Base-by-base conservation (phyloP, 23 tunicate genomes). In the Trididemnum clinides region DNA sequence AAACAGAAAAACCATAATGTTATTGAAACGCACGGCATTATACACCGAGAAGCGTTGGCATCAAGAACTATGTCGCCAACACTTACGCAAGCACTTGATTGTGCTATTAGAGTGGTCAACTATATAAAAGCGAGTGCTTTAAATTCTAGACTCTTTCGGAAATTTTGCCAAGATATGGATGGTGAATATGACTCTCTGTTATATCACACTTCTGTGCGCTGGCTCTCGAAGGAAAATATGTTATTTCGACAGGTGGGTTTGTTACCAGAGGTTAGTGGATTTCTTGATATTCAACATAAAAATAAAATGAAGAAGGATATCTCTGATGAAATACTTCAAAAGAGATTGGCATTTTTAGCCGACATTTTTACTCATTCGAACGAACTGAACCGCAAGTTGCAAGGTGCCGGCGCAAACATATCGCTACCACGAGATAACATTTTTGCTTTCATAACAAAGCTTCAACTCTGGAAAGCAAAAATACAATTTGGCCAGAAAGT, bases 341-440 rank as follows among this genome's bases (percentile, higher is more conserved):
- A 19, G 27, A 82, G 81, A 71, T 64, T 82, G 86, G 81, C 85
- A 4, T 80, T 80, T 58, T 28, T 80, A 80, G 80, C 85, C 26
- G 80, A 80, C 85, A 80, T 80, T 25, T 80, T 63, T 80, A 30
- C 78, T 80, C 85, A 80, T 62, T 80, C 64, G 85, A 80, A 80
- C 85, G 85, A 80, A 62, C 74, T 80, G 59, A 80, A 80, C 39
- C 85, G 85, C 78, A 80, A 80, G 80, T 80, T 82, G 51, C 86
- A 82, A 82, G 86, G 86, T 37, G 77, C 25, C 26, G 27, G 27
- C 27, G 15, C 82, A 39, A 76, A 76, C 82, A 39, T 76, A 39
- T 23, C 39, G 33, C 34, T 39, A 39, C 66, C 6, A 76, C 59
- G 82, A n/a, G n/a, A n/a, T n/a, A n/a, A n/a, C n/a, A n/a, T n/a